Conservation (phyloP, 2,797 vertebrate species). For the Rhinogobio ventralis region DNA sequence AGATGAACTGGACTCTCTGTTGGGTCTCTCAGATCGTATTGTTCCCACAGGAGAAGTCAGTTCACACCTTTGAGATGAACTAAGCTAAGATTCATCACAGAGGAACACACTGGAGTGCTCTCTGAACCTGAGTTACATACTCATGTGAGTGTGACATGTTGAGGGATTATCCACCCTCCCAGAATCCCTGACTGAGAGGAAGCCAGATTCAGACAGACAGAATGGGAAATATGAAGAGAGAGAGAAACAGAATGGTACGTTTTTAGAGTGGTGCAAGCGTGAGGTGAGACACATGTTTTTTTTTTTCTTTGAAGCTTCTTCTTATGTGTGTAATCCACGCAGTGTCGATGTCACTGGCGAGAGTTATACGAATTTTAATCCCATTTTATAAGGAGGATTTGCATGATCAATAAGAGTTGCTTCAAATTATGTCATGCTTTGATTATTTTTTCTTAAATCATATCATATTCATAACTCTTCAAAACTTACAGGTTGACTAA, state of each 20-base stretch:
- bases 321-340: background rate
- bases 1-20: conserved; percentile 12
- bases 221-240: background rate
- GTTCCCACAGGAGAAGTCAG: background rate
- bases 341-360: background rate
- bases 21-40: background rate
- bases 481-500: conserved; percentile 6
- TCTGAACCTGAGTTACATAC: conserved; percentile 30
- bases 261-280: background rate
- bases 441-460: background rate
- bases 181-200: conserved; percentile 23
- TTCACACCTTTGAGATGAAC: conserved; percentile 10
- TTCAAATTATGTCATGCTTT: conserved; percentile 24
- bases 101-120: conserved; percentile 25
- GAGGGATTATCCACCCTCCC: conserved; percentile 35
- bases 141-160: conserved; percentile 38
- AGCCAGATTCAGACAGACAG: conserved; percentile 14
- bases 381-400: background rate
- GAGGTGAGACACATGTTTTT: background rate
- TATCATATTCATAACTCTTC: background rate
- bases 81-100: conserved; percentile 2
- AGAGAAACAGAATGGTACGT: background rate
- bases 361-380: background rate
- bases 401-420: conserved; percentile 20
- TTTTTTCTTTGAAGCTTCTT: conserved; percentile 18